Base-by-base conservation (phyloP, 2,113 vertebrate species). In the Cyanoliseus patagonus region DNA sequence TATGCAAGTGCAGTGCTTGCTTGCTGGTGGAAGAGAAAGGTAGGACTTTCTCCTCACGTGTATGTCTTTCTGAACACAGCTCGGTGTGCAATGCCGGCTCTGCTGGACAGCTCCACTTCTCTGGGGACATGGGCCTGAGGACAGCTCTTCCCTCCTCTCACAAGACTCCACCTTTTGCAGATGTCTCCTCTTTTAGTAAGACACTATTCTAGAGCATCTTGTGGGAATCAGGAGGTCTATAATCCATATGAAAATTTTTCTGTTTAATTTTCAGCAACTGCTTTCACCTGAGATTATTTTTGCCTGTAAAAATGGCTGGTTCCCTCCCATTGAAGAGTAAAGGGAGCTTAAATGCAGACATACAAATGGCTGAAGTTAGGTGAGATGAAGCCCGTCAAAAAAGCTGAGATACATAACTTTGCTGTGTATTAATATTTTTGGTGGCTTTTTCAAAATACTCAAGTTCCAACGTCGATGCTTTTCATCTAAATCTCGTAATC, bases 81-180 rank as follows among this genome's bases (percentile, higher is more conserved):
- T 25, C 3, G 1, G 4, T 3, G 39, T 2, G 7, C 13, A 2
- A 13, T 7, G 37, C 69, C 35, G 47, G 62, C 41, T 18, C 79
- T 97, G 98, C 98, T 98, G 98, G 97, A 98, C 97, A 98, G 97
- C 96, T 97, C 98, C 97, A 0, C 67, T 81, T 41, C 79, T 64
- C 31, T 19, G 4, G 10, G 75, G 68, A 6, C 62, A 78, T 30
- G 3, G 2, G 3, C n/a, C 22, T 1, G 0, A 11, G 84, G 70
- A 85, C 68, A 69, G 7, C 15, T 46, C 22, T 66, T 27, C n/a
- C 35, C 39, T 51, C 35, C 13, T 84, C 52, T 22, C 42, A 3
- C 9, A 80, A 73, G 39, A 18, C 11, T 57, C 19, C 11, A 7
- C 66, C 24, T 1, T 33, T 11, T 18, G 31, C 70, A 66, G 44